Base-by-base conservation (phyloP, 1,140 invertebrate genomes). In the Platyscapa corneri region DNA sequence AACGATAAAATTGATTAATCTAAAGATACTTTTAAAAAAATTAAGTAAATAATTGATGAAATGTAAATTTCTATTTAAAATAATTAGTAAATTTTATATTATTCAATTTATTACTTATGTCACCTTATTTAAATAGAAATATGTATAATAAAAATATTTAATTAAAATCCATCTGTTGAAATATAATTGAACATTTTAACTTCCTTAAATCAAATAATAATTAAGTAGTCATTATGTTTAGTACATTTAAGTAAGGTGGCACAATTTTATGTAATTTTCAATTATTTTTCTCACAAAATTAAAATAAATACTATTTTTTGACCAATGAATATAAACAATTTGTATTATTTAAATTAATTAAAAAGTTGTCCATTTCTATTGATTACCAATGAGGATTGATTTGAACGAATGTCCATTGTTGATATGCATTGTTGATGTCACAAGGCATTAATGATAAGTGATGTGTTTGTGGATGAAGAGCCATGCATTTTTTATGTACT, bases 361-460 rank as follows among this genome's bases (percentile, higher is more conserved):
- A 60, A 60, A 14, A n/a, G n/a, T n/a, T 27, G 27, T 60, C 27
- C 2, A 27, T 14, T 27, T 32, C 37, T 42, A 6, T 70, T 70
- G 14, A 74, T 95, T 93, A 95, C 95, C 95, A 97, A 75, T 95
- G 95, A 0, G 97, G 96, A 85, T 95, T 95, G 80, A 97, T 95
- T 91, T 96, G 95, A 89, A 96, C 95, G 90, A 98, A 98, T 64
- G 94, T 95, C 97, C 97, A 98, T 90, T 98, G 96, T 88, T 98
- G 97, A 93, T 97, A 98, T 56, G 96, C 96, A 91, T 98, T 97
- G 88, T 97, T 95, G 39, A 95, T 92, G 92, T 98, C 97, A 92
- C 97, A 98, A 0, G 96, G 95, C 88, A 96, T 95, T 72, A 98
- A 91, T 27, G 96, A 96, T 18, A 98, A 90, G 77, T 96, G 96